Conservation (phyloP, 2,113 vertebrate genomes). For the Gopherus flavomarginatus region DNA sequence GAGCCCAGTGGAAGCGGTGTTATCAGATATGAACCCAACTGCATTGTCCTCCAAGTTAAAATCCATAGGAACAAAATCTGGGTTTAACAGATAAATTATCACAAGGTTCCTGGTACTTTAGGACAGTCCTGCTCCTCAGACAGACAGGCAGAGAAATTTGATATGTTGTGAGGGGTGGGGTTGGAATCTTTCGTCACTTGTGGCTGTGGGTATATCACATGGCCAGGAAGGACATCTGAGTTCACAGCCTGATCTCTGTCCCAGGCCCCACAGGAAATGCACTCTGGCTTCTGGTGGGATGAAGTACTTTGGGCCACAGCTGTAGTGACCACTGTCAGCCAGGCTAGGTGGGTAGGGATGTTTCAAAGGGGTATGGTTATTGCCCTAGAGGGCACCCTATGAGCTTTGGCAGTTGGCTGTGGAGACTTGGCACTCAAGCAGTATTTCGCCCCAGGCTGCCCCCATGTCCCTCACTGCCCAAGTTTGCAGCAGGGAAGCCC, state of each 20-base stretch:
- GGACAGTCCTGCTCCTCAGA: rapidly evolving
- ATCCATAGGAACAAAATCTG: not conserved
- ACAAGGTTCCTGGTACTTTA: rapidly evolving
- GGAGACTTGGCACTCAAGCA: not conserved
- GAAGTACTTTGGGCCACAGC: not conserved
- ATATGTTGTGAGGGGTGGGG: not conserved
- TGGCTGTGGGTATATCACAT: rapidly evolving
- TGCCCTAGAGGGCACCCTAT: too few species aligned
- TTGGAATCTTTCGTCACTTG: not conserved
- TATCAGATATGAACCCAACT: not conserved
- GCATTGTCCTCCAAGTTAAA: not conserved
- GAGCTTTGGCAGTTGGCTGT: not conserved
- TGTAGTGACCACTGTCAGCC: not conserved
- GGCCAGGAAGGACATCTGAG: not conserved
- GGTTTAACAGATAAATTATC: not conserved
- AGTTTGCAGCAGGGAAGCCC: not conserved
- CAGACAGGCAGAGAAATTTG: not conserved
- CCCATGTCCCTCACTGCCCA: not conserved
- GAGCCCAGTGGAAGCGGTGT: not conserved
- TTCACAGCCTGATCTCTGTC: not conserved
- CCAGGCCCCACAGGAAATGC: not conserved
- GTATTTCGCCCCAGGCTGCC: not conserved
- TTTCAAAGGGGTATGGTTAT: too few species aligned
- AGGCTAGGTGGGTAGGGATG: not conserved
- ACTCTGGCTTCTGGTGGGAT: not conserved